Evolutionary conservation across 2,888 invertebrate genomes (phyloP).

Genomic region (Drosophila koepferae): DNA sequence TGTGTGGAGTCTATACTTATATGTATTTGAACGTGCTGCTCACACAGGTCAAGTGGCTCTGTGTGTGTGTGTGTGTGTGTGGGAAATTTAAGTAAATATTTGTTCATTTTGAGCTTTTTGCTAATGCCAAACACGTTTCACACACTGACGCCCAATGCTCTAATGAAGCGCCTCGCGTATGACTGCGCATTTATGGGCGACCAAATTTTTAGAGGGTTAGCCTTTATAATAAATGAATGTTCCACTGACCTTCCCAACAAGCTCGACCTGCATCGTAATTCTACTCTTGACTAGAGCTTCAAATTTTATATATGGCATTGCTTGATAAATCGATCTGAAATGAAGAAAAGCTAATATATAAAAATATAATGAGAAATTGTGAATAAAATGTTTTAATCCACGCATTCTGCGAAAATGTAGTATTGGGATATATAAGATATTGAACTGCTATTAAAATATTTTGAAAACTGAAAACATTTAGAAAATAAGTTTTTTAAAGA

Average conservation of each 20-base stretch:
- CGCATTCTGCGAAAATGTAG: not conserved
- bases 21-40: constrained; percentile 10
- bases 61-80: constrained; percentile 6
- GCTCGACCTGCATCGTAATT: constrained; percentile 29
- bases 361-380: not conserved
- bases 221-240: constrained; percentile 31
- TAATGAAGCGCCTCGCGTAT: constrained; percentile 60
- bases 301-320: not conserved
- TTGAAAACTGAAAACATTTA: no score
- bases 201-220: constrained; percentile 26
- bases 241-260: constrained; percentile 39
- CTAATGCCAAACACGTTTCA: constrained; percentile 64
- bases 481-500: no score
- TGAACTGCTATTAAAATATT: no score
- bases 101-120: constrained; percentile 51
- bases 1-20: constrained; percentile 20
- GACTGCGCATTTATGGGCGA: constrained; percentile 40
- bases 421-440: no score
- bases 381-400: not conserved
- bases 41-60: constrained; percentile 53
- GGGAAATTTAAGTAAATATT: constrained; percentile 65
- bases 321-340: constrained; percentile 7
- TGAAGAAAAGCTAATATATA: not conserved
- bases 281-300: constrained; percentile 7
- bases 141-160: constrained; percentile 31